phyloP scores from a whole-genome alignment of 2,113 vertebrate species.

The Daboia siamensis region DNA sequence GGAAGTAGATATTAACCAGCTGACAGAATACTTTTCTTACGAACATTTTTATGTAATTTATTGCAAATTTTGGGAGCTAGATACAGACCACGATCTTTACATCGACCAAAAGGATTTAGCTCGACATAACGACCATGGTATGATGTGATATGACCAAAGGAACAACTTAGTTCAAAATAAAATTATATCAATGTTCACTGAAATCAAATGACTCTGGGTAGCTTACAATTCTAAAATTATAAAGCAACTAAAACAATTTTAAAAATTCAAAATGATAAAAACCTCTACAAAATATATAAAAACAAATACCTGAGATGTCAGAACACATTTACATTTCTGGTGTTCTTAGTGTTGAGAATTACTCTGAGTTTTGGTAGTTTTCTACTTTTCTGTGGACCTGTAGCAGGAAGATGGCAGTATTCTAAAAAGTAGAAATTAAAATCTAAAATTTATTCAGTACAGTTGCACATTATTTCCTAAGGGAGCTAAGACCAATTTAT shows the following conservation, averaged over 20 bases:
- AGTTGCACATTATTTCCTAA: background rate
- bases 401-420: background rate
- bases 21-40: conserved; percentile 94
- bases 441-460: background rate
- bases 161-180: conserved; percentile 19
- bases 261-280: background rate
- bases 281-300: background rate
- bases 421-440: background rate
- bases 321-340: background rate
- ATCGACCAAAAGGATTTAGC: conserved; percentile 88
- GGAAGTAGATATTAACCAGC: conserved; percentile 91
- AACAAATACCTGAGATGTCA: background rate
- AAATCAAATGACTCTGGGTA: background rate
- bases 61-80: conserved; percentile 98
- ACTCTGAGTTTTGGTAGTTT: background rate
- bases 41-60: conserved; percentile 98
- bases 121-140: conserved; percentile 90
- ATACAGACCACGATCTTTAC: conserved; percentile 92
- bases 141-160: conserved; percentile 72
- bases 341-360: background rate
- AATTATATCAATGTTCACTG: background rate
- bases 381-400: background rate
- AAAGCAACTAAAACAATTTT: background rate
- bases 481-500: background rate
- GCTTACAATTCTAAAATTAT: background rate